Conservation (phyloP, 2,113 vertebrate genomes). For the Triplophysa rosa region DNA sequence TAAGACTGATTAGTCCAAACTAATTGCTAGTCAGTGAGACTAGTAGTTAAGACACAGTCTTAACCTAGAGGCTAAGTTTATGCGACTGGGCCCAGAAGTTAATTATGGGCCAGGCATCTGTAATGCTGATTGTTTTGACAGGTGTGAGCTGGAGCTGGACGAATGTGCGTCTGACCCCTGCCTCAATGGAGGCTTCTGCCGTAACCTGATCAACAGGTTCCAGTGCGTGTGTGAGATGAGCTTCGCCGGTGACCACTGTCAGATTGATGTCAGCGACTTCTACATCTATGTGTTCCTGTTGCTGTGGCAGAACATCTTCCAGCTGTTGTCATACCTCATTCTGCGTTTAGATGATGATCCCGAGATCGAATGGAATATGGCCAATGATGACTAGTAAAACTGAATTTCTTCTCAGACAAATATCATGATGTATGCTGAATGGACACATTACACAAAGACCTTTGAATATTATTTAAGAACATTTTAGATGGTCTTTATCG, state of each 20-base stretch:
- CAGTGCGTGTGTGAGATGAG: constrained; percentile 83
- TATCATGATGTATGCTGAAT: background rate
- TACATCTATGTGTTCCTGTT: constrained; percentile 85
- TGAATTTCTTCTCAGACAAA: background rate
- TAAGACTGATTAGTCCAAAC: no score
- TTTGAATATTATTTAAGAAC: background rate
- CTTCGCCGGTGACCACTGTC: constrained; percentile 81
- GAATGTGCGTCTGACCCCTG: constrained; percentile 85
- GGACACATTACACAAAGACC: background rate
- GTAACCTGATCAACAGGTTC: constrained; percentile 79
- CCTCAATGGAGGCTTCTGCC: constrained; percentile 82
- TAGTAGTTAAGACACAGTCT: no score
- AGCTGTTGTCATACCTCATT: constrained; percentile 86
- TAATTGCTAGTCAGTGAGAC: no score
- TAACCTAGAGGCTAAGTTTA: no score
- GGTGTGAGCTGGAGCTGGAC: constrained; percentile 86
- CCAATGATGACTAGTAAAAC: constrained; percentile 37
- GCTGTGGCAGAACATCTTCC: constrained; percentile 92
- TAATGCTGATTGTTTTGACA: constrained; percentile 52
- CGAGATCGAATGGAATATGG: constrained; percentile 81
- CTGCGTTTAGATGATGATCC: constrained; percentile 86
- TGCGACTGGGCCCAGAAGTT: no score
- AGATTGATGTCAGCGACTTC: constrained; percentile 87
- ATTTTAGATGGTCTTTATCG: background rate
- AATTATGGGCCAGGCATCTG: background rate